A percentile compares a stretch with the other conserved stretches of the same genome.
Conservation (phyloP, 2,113 vertebrate genomes). For the Hepsetus odoe region DNA sequence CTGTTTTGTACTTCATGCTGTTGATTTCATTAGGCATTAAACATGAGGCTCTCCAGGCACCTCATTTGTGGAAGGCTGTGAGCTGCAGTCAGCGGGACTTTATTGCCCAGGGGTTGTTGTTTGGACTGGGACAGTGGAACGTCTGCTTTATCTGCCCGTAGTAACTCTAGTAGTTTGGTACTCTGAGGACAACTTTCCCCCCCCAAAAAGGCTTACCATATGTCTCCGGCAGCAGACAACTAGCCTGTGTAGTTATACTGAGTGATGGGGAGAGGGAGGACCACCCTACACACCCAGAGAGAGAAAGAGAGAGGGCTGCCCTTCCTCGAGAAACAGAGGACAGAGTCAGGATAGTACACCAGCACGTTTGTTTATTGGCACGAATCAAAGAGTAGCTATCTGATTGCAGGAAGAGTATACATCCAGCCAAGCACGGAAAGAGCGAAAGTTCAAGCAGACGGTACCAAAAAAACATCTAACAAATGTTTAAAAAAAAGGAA, state of each 20-base stretch:
- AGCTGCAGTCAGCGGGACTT: background rate
- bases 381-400: constrained; percentile 83
- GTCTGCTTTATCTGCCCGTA: background rate
- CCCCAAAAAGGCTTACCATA: background rate
- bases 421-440: constrained; percentile 87
- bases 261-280: background rate
- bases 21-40: background rate
- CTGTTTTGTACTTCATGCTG: no score
- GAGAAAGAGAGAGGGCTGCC: no score
- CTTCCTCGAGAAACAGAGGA: background rate
- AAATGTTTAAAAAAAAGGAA: background rate
- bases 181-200: background rate
- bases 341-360: constrained; percentile 57
- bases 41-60: background rate
- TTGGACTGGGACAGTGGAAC: background rate
- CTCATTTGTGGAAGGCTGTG: no score
- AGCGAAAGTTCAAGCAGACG: constrained; percentile 67
- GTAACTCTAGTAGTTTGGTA: background rate
- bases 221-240: background rate
- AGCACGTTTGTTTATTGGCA: constrained; percentile 82
- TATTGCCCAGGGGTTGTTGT: background rate
- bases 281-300: no score
- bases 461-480: constrained; percentile 7
- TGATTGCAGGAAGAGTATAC: constrained; percentile 85
- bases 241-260: no score